Evolutionary conservation across 2,113 vertebrate species (phyloP), one percentile per base, ranked within the genome.

Genomic region (Equus quagga): DNA sequence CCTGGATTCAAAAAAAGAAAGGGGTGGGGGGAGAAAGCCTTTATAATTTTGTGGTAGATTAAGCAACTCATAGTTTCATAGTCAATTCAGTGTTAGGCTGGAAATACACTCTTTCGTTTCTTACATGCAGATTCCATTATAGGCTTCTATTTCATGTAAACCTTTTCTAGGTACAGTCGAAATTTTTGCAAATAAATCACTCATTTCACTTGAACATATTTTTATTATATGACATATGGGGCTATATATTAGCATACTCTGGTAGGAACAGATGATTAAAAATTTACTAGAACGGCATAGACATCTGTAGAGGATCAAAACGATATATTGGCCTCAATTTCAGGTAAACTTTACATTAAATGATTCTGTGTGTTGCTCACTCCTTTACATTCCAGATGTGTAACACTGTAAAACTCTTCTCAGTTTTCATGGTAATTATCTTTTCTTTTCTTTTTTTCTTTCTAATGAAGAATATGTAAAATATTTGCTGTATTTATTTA

Each of bases 211-310:
- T 93, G 60, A 46, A 90, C 67, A 67, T 88, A 44, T 96, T 96
- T 97, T 97, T 94, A 83, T 96, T 98, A 73, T 94, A 18, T 92
- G 31, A 96, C 93, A 91, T 85, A 89, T 92, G 28, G n/a, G 33
- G 58, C 94, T 98, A 44, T 18, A 65, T 90, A 96, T 64, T 93
- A 80, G 92, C 14, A 46, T 41, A 44, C 18, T 88, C 11, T 31
- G 7, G 75, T 91, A 80, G 67, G 33, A 10, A 23, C 28, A 97
- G 65, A 91, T 51, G 51, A 96, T 26, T 82, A 72, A 75, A 70
- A 97, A 97, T 56, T 73, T 82, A 65, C 46, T 90, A 58, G 97
- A 95, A 97, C 58, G 33, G 36, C 26, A 89, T 41, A 70, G 96
- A 89, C 89, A 81, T 93, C 79, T 96, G 60, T 86, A 60, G 91